phyloP scores from a whole-genome alignment of 2,888 invertebrate species.

The Timandra comae region DNA sequence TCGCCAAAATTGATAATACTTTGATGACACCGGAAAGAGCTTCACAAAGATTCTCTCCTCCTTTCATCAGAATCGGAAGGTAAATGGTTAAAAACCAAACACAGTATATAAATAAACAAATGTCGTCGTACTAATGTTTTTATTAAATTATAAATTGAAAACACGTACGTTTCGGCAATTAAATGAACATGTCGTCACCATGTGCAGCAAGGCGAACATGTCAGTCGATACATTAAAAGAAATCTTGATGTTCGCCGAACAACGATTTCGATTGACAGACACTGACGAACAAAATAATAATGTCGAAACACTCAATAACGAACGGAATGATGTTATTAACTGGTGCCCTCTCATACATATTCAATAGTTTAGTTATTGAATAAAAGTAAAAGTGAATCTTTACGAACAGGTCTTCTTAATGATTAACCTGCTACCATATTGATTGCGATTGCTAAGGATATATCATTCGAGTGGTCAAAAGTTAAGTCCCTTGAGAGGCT shows the following conservation, averaged over 20 bases:
- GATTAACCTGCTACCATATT: constrained; percentile 38
- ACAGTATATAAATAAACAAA: too few relatives aligned
- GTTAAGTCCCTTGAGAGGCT: too few relatives aligned
- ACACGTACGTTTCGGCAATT: constrained; percentile 24
- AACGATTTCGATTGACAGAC: constrained; percentile 37
- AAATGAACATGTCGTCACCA: constrained; percentile 31
- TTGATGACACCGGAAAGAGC: not conserved
- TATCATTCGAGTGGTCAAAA: too few relatives aligned
- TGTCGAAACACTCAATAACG: constrained; percentile 44
- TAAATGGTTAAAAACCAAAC: too few relatives aligned
- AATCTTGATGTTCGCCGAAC: constrained; percentile 41
- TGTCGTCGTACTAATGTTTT: not conserved
- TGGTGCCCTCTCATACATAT: constrained; percentile 51
- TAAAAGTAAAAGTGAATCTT: constrained; percentile 70
- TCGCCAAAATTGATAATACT: not conserved
- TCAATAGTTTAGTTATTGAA: constrained; percentile 56
- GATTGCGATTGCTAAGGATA: constrained; percentile 30
- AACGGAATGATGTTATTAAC: constrained; percentile 48
- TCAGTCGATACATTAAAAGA: constrained; percentile 45
- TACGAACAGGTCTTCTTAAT: constrained; percentile 45
- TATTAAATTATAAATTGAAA: constrained; percentile 8
- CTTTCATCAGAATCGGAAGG: too few relatives aligned
- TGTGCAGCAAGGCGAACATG: constrained; percentile 39
- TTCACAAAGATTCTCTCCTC: too few relatives aligned
- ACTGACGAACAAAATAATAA: constrained; percentile 47